Evolutionary conservation across 1,140 invertebrate species (phyloP).

Genomic region (Drosophila hydei): DNA sequence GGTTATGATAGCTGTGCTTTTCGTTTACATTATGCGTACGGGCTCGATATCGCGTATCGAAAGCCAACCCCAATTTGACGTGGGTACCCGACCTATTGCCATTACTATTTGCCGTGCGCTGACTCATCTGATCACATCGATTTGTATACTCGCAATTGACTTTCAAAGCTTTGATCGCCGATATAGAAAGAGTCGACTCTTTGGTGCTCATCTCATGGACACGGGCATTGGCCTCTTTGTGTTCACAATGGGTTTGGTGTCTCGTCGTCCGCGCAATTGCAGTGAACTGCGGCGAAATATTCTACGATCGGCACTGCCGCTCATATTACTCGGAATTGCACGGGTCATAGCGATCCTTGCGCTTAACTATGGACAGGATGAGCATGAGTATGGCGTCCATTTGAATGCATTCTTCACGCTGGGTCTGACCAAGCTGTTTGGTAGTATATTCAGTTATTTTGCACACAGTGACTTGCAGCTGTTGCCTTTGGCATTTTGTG

Average conservation of each 20-base stretch:
- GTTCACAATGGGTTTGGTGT: constrained; percentile 92
- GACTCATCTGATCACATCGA: constrained; percentile 90
- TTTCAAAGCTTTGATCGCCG: constrained; percentile 93
- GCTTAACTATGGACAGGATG: constrained; percentile 92
- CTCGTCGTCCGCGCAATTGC: constrained; percentile 70
- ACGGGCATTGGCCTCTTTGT: constrained; percentile 96
- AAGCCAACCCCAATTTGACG: constrained; percentile 44
- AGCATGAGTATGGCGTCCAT: constrained; percentile 96
- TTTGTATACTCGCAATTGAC: constrained; percentile 97
- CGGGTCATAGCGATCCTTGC: constrained; percentile 87
- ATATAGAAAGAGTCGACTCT: constrained; percentile 94
- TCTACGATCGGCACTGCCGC: constrained; percentile 83
- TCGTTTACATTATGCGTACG: constrained; percentile 30
- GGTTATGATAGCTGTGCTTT: constrained; percentile 16
- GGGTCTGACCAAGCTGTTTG: constrained; percentile 91
- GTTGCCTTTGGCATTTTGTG: constrained; percentile 61
- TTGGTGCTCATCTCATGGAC: constrained; percentile 97
- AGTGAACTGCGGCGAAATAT: constrained; percentile 62
- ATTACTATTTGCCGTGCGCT: constrained; percentile 86
- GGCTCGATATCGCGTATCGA: constrained; percentile 25
- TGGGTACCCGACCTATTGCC: constrained; percentile 53
- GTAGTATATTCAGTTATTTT: constrained; percentile 76
- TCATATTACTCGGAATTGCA: constrained; percentile 89
- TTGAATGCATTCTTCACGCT: constrained; percentile 99
- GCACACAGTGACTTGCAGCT: constrained; percentile 42